These are phyloP conservation scores for Catocala sponsa DNA, from an alignment of 2,888 invertebrate species.

Conservation along the genomic window DNA sequence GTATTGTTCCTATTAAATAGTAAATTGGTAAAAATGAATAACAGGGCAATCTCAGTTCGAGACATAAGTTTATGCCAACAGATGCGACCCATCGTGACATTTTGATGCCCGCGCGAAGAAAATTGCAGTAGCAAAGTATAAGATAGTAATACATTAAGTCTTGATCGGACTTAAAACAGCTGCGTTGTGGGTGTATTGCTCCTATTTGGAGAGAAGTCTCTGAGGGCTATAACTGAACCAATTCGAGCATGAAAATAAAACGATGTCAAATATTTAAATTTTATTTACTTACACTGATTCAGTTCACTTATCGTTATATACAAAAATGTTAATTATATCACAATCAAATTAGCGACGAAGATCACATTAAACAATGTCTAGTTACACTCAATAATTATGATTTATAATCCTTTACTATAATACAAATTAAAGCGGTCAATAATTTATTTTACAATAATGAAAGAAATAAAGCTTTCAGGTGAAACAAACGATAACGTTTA, in stretches of 20 bases:
- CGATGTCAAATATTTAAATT: conserved; percentile 55
- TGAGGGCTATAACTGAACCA: no score
- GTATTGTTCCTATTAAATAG: no score
- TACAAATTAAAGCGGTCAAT: conserved; percentile 40
- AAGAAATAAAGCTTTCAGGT: conserved; percentile 39
- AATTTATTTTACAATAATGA: conserved; percentile 57
- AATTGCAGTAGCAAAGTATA: no score
- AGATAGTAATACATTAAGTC: no score
- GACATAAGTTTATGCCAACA: no score
- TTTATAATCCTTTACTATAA: conserved; percentile 59
- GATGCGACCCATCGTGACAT: no score
- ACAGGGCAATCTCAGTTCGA: no score
- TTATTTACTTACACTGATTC: conserved; percentile 77
- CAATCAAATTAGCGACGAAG: conserved; percentile 81
- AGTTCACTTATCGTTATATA: conserved; percentile 78
- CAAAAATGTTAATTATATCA: conserved; percentile 78
- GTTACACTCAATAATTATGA: conserved; percentile 68
- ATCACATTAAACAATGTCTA: conserved; percentile 70
- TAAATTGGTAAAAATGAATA: no score
- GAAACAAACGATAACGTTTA: conserved; percentile 39
- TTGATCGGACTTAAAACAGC: no score
- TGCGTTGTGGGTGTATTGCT: no score
- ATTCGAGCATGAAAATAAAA: conserved; percentile 31
- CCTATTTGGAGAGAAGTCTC: no score
- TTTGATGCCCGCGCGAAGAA: no score